Percentiles rank a stretch among this genome's conserved stretches.
phyloP scores from a whole-genome alignment of 2,888 invertebrate genomes.

The Epinotia nisella region DNA sequence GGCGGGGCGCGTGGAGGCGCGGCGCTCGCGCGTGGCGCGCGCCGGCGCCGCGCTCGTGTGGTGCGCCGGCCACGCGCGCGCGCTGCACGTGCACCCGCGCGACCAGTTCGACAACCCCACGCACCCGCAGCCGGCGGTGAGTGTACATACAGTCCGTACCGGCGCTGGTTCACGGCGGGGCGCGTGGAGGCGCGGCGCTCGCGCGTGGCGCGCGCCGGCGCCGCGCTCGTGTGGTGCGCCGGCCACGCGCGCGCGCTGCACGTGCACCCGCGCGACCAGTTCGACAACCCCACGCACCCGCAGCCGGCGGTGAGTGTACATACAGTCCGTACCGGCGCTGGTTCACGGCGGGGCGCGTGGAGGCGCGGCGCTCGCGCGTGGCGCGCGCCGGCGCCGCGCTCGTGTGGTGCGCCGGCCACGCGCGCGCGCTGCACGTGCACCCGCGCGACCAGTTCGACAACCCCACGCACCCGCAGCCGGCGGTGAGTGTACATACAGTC shows the following conservation, averaged over 20 bases:
- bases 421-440: conserved; percentile 51
- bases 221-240: background rate
- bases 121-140: conserved; percentile 44
- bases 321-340: no score
- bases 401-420: conserved; percentile 34
- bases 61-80: conserved; percentile 83
- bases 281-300: conserved; percentile 87
- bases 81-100: conserved; percentile 94
- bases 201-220: no score
- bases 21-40: conserved; percentile 29
- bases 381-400: no score
- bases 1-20: conserved; percentile 91
- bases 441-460: conserved; percentile 95
- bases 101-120: conserved; percentile 93
- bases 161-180: no score
- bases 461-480: conserved; percentile 57
- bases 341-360: no score
- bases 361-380: no score
- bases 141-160: background rate
- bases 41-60: conserved; percentile 74
- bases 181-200: no score
- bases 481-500: no score
- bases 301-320: no score
- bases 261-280: conserved; percentile 90
- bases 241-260: conserved; percentile 50